Percentiles rank a stretch among this genome's conserved stretches.
phyloP scores from a whole-genome alignment of 2,797 vertebrate species.

The Tragelaphus oryx region DNA sequence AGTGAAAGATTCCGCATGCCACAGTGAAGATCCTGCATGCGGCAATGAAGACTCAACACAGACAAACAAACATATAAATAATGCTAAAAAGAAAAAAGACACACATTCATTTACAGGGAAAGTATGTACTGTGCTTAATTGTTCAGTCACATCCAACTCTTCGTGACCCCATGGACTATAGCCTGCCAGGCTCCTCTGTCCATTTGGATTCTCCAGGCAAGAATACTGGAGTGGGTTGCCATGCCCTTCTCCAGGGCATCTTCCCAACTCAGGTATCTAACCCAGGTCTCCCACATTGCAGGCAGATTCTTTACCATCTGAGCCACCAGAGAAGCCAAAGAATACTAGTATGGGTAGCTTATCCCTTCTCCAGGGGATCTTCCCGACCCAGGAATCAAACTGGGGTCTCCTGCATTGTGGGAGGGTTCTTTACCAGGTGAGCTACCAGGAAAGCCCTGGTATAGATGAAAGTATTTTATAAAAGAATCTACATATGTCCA shows the following conservation, averaged over 20 bases:
- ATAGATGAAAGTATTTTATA: not conserved
- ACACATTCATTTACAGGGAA: not conserved
- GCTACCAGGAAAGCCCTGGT: not conserved
- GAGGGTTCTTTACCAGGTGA: not conserved
- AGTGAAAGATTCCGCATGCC: rapidly evolving
- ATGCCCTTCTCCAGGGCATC: not conserved
- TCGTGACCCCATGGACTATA: not conserved
- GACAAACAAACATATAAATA: not conserved
- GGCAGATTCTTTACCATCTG: not conserved
- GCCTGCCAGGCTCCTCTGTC: not conserved
- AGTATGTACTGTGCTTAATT: not conserved
- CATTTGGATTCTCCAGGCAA: not conserved
- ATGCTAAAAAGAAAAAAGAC: not conserved
- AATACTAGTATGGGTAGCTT: not conserved
- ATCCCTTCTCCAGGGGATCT: not conserved
- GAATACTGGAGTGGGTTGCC: not conserved
- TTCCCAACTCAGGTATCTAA: not conserved
- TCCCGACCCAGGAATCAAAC: rapidly evolving
- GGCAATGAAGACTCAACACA: not conserved
- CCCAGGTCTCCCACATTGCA: not conserved
- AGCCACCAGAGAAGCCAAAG: not conserved
- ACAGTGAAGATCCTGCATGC: not conserved
- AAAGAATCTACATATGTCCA: not conserved
- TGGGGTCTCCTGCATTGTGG: not conserved
- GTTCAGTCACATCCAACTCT: not conserved